Percentiles rank a stretch among this genome's conserved stretches.
These are phyloP conservation scores for Myodes glareolus DNA, from an alignment of 2,113 vertebrate genomes.

Conservation along the genomic window DNA sequence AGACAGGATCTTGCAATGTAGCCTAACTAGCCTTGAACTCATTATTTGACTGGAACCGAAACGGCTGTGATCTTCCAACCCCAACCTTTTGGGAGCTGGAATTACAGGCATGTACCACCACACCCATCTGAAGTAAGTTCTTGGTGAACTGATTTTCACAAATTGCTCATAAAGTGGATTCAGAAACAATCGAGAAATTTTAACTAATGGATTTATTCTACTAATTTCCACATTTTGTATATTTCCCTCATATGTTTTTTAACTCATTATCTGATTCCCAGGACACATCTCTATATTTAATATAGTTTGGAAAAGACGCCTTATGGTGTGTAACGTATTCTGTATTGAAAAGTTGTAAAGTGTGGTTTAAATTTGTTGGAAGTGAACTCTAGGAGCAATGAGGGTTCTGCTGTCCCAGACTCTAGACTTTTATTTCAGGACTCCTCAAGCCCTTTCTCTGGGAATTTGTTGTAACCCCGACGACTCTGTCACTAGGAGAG, in stretches of 20 bases:
- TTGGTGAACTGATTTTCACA: not conserved
- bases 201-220: not conserved
- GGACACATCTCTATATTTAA: not conserved
- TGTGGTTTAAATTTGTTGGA: not conserved
- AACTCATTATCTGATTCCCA: not conserved
- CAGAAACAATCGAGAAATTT: not conserved
- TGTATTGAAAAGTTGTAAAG: not conserved
- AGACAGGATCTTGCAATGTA: not conserved
- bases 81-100: not conserved
- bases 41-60: not conserved
- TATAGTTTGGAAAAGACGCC: not conserved
- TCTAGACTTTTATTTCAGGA: not conserved
- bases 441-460: not conserved
- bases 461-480: not conserved
- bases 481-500: no score
- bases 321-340: not conserved
- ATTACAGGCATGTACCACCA: not conserved
- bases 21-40: not conserved
- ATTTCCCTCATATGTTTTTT: not conserved
- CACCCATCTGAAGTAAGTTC: not conserved
- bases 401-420: not conserved
- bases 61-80: not conserved
- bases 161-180: not conserved
- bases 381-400: not conserved
- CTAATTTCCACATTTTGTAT: not conserved